These are phyloP conservation scores for Samia ricini DNA, from an alignment of 1,140 invertebrate species.

Conservation along the genomic window DNA sequence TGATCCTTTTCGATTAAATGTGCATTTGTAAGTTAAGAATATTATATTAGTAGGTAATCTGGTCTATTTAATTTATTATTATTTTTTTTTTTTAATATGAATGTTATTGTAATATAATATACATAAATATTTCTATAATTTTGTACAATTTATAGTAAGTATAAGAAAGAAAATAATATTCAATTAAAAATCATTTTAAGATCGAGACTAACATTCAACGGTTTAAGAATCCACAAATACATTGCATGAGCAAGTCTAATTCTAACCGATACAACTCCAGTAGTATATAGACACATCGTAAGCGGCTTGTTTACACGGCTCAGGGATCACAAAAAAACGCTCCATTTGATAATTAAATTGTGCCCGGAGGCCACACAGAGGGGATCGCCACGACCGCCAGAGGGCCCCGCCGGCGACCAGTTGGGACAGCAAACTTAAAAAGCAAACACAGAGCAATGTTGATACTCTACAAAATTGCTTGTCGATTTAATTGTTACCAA, in stretches of 20 bases:
- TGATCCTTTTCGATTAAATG: too few species aligned
- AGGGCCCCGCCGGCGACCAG: conserved; percentile 15
- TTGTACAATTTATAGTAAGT: too few species aligned
- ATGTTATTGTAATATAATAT: too few species aligned
- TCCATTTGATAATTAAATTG: conserved; percentile 73
- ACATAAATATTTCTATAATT: too few species aligned
- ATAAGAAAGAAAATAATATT: too few species aligned
- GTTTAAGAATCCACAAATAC: too few species aligned
- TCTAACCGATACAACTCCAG: neutral
- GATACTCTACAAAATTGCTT: conserved; percentile 35
- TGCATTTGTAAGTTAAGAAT: too few species aligned
- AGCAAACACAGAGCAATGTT: conserved; percentile 41
- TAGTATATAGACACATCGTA: neutral
- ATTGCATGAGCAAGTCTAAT: neutral
- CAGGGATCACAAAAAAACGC: conserved; percentile 47
- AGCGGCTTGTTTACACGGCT: conserved; percentile 29
- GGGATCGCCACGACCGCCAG: neutral
- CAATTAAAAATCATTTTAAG: too few species aligned
- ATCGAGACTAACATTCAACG: too few species aligned
- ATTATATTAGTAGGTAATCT: too few species aligned
- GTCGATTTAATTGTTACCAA: conserved; percentile 28
- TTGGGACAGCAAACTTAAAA: conserved; percentile 38
- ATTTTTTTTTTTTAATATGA: too few species aligned
- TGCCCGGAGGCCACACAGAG: conserved; percentile 20
- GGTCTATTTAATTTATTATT: too few species aligned